Percentiles rank a stretch among this genome's conserved stretches.
Evolutionary conservation across 2,888 invertebrate genomes (phyloP).

Genomic region (Brachypalpus laphriformis): DNA sequence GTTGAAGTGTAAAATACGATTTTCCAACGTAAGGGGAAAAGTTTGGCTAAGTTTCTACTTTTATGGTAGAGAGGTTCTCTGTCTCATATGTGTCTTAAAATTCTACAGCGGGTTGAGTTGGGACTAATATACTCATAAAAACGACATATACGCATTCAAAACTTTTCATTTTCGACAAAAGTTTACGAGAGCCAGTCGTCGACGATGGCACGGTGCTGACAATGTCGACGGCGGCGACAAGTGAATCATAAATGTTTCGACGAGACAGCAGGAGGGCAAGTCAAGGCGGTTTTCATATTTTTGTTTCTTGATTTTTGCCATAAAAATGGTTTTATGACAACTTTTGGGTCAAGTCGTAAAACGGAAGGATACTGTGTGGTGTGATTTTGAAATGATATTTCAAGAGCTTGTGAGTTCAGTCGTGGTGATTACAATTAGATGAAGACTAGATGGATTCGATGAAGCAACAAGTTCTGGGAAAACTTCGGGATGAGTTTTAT

Average conservation of each 20-base stretch:
- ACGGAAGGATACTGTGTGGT: not conserved
- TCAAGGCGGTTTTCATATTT: constrained; percentile 27
- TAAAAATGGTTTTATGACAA: constrained; percentile 48
- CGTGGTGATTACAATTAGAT: constrained; percentile 3
- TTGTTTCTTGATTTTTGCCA: constrained; percentile 16
- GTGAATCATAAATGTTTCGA: constrained; percentile 8
- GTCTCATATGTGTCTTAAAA: constrained; percentile 4
- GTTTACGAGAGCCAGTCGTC: not conserved
- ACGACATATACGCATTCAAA: not conserved
- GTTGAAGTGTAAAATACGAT: constrained; percentile 5
- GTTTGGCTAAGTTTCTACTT: constrained; percentile 11
- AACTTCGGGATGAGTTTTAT: not conserved
- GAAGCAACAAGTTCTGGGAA: constrained; percentile 16
- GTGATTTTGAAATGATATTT: not conserved
- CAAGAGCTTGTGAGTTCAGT: not conserved
- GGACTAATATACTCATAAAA: not conserved
- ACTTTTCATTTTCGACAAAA: not conserved
- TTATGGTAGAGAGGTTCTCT: not conserved
- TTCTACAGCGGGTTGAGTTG: not conserved
- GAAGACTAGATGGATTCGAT: constrained; percentile 1
- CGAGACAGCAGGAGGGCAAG: not conserved
- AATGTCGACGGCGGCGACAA: constrained; percentile 19
- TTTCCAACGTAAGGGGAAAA: not conserved
- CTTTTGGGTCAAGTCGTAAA: constrained; percentile 51
- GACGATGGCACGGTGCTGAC: not conserved